Evolutionary conservation across 2,797 vertebrate species (phyloP), one percentile per base, ranked within the genome.

Genomic region (Halcyon badia): DNA sequence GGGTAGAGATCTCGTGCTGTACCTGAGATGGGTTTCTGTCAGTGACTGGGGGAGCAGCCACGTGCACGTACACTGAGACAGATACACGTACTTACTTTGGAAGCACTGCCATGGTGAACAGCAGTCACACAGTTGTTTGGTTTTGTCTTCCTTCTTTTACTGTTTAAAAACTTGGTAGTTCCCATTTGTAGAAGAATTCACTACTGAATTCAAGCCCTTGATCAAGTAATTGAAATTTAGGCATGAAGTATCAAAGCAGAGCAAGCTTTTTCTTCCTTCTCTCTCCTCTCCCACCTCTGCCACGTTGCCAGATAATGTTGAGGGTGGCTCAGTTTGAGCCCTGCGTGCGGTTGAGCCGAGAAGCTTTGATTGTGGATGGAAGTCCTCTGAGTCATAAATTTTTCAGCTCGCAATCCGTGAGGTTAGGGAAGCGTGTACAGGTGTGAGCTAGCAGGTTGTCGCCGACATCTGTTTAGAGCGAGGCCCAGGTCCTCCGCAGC

Each of bases 381-480:
- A 97, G 94, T 98, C 98, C 98, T 98, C 10, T 1, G 99, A 98
- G 98, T 98, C 98, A 98, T 99, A 96, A 98, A 99, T 99, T 97
- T 99, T 99, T 98, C 98, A 99, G 97, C 88, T 51, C 46, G 41
- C 76, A 62, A 64, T 97, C 97, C 60, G 71, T 61, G 49, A 97
- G 98, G 98, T 98, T 95, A 96, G 97, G 92, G 97, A 98, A 94
- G 98, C 98, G 97, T 97, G 96, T 98, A 98, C 99, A 99, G 99
- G 99, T 99, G 99, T 96, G 98, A 98, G 98, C 96, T 86, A 98
- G 99, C 99, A 98, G 99, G 99, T 98, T 98, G 99, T 97, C 86
- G 73, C 97, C 92, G 98, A 98, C 99, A 99, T 99, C 99, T 99
- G 99, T 98, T 99, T 93, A 85, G 98, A 96, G 97, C 71, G 98